These are phyloP conservation scores for Poliocrania exsul DNA, from an alignment of 2,797 vertebrate genomes.

Conservation along the genomic window DNA sequence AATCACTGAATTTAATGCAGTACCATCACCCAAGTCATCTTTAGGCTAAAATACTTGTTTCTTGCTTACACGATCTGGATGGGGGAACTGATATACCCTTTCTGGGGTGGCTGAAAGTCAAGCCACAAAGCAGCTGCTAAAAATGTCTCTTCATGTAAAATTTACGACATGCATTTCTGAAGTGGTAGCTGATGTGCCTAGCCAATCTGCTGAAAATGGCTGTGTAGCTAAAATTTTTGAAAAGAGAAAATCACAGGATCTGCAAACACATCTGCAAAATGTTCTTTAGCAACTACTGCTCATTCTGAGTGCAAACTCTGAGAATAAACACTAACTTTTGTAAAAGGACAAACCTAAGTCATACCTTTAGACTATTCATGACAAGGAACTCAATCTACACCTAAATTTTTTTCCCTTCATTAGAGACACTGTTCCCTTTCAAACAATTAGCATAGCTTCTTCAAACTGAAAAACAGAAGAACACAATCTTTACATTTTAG, in stretches of 20 bases:
- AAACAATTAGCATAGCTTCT: not conserved
- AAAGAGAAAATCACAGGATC: conserved; percentile 42
- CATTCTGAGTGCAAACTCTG: not conserved
- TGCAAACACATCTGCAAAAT: conserved; percentile 37
- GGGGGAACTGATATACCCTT: not conserved
- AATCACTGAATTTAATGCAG: not conserved
- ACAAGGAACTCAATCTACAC: not conserved
- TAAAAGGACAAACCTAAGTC: conserved; percentile 17
- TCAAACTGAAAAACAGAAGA: not conserved
- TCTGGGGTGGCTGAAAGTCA: conserved; percentile 27
- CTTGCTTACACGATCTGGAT: not conserved
- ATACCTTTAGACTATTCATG: not conserved
- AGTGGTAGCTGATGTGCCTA: conserved; percentile 36
- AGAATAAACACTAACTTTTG: not conserved
- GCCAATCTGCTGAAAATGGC: conserved; percentile 27
- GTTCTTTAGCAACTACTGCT: not conserved
- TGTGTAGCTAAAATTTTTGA: conserved; percentile 40
- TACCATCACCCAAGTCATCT: not conserved
- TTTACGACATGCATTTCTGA: conserved; percentile 15
- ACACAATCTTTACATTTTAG: not conserved
- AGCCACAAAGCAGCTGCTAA: conserved; percentile 15
- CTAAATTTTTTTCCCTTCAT: not conserved
- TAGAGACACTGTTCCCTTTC: not conserved
- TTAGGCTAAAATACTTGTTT: not conserved
- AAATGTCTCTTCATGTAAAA: conserved; percentile 1